Evolutionary conservation across 2,113 vertebrate genomes (phyloP), one percentile per base, ranked within the genome.

Genomic region (Benitochromis conjunctus): DNA sequence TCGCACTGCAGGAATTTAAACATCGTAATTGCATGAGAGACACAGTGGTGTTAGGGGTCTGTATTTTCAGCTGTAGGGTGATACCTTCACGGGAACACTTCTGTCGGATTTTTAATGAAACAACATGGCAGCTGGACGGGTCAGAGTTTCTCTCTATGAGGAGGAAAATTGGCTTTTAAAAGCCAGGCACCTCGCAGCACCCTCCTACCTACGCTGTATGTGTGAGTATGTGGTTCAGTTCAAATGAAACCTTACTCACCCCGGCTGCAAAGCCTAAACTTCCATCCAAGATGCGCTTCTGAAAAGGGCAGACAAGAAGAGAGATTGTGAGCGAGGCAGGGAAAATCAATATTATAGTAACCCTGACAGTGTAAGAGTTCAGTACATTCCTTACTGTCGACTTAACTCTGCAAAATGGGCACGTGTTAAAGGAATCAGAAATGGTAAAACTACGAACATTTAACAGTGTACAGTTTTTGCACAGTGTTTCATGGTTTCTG

Each of bases 251-350:
- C 96, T 96, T 84, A 98, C 99, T 98, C 92, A 99, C 99, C 98
- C 99, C 99, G 0, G 98, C 98, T 0, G 99, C 99, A 29, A 99
- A 99, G 82, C 99, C 99, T 62, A 99, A 95, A 93, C 99, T 99
- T 82, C 98, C 99, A 94, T 99, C 98, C 48, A 99, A 94, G 86
- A 99, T 96, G 83, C 95, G 95, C 91, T 97, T 99, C 99, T 99
- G 94, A 51, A 96, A 91, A 85, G 48, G 56, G n/a, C 56, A 92
- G 48, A 91, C 6, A 24, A 82, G 18, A 79, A 80, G 57, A 90
- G 13, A 10, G 14, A 54, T 14, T 57, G 58, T 8, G 24, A 21
- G 11, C 31, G 56, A n/a, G 43, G 81, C 71, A 64, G 54, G 77
- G 7, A 77, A 77, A 77, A 88, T 86, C 79, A 26, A 86, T 60